Evolutionary conservation across 2,797 vertebrate species (phyloP).

Genomic region (Chelonia mydas): DNA sequence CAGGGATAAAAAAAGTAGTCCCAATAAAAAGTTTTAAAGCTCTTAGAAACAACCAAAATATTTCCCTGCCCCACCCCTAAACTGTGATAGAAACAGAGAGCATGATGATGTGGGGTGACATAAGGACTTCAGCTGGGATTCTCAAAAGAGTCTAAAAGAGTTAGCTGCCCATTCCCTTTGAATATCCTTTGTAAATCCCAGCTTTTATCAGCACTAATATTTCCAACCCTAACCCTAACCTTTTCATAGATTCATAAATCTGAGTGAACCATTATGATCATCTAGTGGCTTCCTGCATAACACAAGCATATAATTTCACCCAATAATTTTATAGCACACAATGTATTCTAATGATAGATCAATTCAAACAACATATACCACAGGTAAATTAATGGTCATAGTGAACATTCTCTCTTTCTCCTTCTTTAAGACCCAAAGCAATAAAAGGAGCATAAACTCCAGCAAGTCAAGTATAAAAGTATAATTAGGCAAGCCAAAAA

Average conservation of each 20-base stretch:
- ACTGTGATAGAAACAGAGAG: background rate
- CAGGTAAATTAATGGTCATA: background rate
- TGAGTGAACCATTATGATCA: background rate
- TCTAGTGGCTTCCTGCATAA: background rate
- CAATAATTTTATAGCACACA: background rate
- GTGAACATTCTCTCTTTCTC: fast-evolving
- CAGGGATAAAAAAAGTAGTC: background rate
- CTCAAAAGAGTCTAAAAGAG: background rate
- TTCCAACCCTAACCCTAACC: background rate
- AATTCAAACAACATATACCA: background rate
- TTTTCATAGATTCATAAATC: background rate
- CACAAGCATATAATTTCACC: background rate
- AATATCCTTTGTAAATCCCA: background rate
- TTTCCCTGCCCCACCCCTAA: background rate
- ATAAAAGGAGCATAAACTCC: background rate
- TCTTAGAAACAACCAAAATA: background rate
- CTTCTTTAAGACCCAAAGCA: background rate
- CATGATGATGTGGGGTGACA: background rate
- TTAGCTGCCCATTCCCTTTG: background rate
- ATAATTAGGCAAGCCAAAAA: background rate
- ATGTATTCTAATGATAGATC: background rate
- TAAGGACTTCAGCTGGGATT: background rate
- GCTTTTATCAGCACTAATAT: background rate
- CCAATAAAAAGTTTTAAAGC: background rate
- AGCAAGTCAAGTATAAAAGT: background rate